These are phyloP conservation scores for Cyaniris semiargus DNA, from an alignment of 2,888 invertebrate genomes.

Conservation along the genomic window DNA sequence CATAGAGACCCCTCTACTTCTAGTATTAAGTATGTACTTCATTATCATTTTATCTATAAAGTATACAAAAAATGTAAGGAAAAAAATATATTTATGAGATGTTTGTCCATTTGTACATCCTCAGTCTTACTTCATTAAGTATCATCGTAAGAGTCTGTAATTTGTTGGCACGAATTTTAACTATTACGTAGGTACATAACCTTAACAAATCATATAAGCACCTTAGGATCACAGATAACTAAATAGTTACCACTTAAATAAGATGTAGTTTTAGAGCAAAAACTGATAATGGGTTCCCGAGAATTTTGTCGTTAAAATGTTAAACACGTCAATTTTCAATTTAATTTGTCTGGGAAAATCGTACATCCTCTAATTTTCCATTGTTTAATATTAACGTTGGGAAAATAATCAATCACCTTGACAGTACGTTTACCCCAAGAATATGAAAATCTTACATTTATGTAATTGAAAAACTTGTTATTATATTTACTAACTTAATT, in stretches of 20 bases:
- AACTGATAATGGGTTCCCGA: not conserved
- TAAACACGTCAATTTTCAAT: not conserved
- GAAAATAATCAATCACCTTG: constrained; percentile 8
- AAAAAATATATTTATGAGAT: not conserved
- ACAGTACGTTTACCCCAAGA: constrained; percentile 11
- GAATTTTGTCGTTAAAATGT: not conserved
- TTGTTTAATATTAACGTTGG: not conserved
- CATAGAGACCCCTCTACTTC: not conserved
- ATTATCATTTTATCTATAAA: not conserved
- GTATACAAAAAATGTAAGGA: not conserved
- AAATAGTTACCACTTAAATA: too few species aligned
- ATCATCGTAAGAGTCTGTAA: too few species aligned
- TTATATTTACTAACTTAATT: not conserved
- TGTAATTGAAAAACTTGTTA: not conserved
- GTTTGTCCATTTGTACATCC: too few species aligned
- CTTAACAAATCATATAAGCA: too few species aligned
- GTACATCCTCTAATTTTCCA: constrained; percentile 4
- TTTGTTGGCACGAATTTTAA: too few species aligned
- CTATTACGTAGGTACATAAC: too few species aligned
- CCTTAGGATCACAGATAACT: too few species aligned
- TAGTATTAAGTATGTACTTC: not conserved
- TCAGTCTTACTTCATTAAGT: too few species aligned
- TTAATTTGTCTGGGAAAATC: constrained; percentile 1
- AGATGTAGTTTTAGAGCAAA: not conserved
- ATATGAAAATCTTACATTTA: not conserved